A percentile compares a stretch with the other conserved stretches of the same genome.
Evolutionary conservation across 1,140 invertebrate species (phyloP).

Genomic region (Anastrepha obliqua): DNA sequence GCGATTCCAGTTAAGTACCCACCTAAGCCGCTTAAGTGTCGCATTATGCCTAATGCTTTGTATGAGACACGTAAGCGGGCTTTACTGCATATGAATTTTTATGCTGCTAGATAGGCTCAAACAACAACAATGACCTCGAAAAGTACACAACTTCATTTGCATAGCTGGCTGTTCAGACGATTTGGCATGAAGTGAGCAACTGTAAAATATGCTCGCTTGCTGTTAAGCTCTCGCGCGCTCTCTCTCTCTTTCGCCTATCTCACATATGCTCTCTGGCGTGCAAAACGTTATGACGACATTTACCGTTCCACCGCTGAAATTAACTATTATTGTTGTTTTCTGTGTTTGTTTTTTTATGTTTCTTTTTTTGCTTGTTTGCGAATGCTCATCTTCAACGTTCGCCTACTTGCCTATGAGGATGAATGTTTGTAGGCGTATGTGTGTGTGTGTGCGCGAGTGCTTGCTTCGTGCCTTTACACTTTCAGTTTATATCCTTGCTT

Average conservation of each 20-base stretch:
- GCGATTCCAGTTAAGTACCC: too few relatives aligned
- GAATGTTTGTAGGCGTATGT: background rate
- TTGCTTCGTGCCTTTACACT: conserved; percentile 8
- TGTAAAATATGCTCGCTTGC: background rate
- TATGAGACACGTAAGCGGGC: too few relatives aligned
- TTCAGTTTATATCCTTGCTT: conserved; percentile 55
- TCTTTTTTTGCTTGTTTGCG: background rate
- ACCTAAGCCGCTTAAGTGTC: too few relatives aligned
- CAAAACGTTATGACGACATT: background rate
- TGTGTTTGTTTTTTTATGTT: background rate
- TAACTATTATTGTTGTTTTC: background rate
- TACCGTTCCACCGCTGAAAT: background rate
- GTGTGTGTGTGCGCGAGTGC: conserved; percentile 11
- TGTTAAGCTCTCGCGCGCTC: background rate
- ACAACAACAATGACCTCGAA: background rate
- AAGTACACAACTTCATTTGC: background rate
- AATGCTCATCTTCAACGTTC: background rate
- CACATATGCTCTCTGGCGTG: background rate
- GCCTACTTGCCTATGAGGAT: background rate
- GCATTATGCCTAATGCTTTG: too few relatives aligned
- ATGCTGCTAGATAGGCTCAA: too few relatives aligned
- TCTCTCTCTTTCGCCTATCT: background rate
- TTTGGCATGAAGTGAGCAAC: background rate
- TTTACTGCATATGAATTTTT: too few relatives aligned
- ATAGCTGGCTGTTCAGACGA: background rate